Percentiles rank a stretch among this genome's conserved stretches.
Conservation (phyloP, 2,113 vertebrate species). For the Podocnemis expansa region DNA sequence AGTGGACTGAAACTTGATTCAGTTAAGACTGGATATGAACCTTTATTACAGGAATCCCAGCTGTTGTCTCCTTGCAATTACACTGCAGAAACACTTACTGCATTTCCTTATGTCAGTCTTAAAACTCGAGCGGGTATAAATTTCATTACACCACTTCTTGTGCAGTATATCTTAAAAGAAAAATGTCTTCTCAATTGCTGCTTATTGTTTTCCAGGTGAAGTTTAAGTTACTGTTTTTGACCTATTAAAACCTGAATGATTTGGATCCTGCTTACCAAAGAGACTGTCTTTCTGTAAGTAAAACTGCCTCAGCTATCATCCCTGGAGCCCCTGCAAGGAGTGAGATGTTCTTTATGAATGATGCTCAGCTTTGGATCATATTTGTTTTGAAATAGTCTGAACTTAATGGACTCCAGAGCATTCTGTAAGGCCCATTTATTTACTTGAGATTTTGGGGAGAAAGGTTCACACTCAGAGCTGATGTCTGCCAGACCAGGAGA, state of each 20-base stretch:
- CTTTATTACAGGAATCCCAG: background rate
- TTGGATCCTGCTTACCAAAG: background rate
- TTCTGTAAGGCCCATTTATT: background rate
- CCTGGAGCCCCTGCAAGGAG: background rate
- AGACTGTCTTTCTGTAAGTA: background rate
- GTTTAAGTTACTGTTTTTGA: background rate
- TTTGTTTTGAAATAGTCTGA: background rate
- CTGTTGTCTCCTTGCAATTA: background rate
- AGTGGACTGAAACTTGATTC: background rate
- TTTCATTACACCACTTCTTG: background rate
- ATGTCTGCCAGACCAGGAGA: background rate
- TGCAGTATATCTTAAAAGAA: background rate
- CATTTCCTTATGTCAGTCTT: accelerated
- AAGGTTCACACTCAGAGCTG: background rate
- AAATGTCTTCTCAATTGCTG: background rate
- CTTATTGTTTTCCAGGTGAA: background rate
- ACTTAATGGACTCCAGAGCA: background rate
- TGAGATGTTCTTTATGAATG: background rate
- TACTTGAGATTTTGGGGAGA: background rate
- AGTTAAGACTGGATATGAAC: accelerated
- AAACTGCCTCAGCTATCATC: background rate
- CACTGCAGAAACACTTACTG: background rate
- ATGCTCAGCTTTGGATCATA: background rate
- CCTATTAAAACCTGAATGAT: accelerated
- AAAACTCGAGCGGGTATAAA: background rate